phyloP scores from a whole-genome alignment of 2,113 vertebrate genomes.

The Pleuronectes platessa region DNA sequence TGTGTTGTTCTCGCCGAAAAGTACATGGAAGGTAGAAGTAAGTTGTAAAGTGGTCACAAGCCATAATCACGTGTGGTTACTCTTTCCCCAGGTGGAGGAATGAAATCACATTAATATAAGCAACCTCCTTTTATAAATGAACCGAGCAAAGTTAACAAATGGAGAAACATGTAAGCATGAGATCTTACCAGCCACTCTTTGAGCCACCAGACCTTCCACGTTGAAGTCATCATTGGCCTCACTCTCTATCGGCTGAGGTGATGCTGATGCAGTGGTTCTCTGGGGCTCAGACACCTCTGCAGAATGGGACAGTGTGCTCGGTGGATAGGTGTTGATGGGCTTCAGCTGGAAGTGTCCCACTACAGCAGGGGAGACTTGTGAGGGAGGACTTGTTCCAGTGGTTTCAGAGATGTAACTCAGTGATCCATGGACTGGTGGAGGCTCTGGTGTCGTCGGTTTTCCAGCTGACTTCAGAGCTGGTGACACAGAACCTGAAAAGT shows the following conservation, averaged over 20 bases:
- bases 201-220: conserved; percentile 94
- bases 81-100: no score
- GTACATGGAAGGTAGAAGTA: no score
- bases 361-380: conserved; percentile 34
- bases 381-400: conserved; percentile 54
- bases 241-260: conserved; percentile 81
- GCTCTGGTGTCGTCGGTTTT: conserved; percentile 52
- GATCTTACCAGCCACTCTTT: conserved; percentile 93
- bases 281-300: conserved; percentile 61
- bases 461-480: conserved; percentile 35
- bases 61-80: no score
- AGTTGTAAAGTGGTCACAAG: no score
- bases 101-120: no score
- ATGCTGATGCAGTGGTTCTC: conserved; percentile 70
- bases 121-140: no score
- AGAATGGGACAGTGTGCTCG: conserved; percentile 66
- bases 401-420: conserved; percentile 57
- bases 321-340: conserved; percentile 73
- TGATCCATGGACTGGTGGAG: conserved; percentile 54
- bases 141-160: background rate
- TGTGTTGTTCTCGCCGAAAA: no score
- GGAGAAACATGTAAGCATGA: background rate
- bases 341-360: conserved; percentile 75
- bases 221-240: conserved; percentile 88
- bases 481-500: conserved; percentile 46